phyloP scores from a whole-genome alignment of 2,888 invertebrate genomes.

The Pheosia gnoma region DNA sequence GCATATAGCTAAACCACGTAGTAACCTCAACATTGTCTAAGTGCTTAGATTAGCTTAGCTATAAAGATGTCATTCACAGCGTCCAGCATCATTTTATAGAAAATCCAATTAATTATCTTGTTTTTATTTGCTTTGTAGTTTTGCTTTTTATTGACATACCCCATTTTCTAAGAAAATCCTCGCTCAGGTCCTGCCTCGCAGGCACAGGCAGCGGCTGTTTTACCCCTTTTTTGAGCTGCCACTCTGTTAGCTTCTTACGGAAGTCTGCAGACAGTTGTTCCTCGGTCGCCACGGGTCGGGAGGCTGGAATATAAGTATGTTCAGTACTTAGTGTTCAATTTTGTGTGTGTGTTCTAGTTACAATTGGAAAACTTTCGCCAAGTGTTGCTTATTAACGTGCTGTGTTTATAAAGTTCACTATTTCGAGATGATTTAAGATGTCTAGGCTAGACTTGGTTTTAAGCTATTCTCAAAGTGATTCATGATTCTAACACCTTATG shows the following conservation, averaged over 20 bases:
- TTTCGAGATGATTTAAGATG: background rate
- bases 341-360: background rate
- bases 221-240: slow-evolving; percentile 89
- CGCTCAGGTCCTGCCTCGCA: slow-evolving; percentile 88
- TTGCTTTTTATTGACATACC: slow-evolving; percentile 59
- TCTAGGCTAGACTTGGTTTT: background rate
- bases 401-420: background rate
- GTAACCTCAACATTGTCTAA: no score
- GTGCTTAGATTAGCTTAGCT: no score
- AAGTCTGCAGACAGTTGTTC: slow-evolving; percentile 91
- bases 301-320: slow-evolving; percentile 34
- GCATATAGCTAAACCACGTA: no score
- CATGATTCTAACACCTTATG: no score
- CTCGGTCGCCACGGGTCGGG: slow-evolving; percentile 82
- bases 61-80: no score
- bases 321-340: no score
- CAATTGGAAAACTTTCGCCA: background rate
- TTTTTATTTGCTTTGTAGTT: no score
- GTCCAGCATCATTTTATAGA: no score
- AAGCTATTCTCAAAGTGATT: no score
- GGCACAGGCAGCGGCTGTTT: slow-evolving; percentile 79
- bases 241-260: slow-evolving; percentile 92
- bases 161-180: slow-evolving; percentile 93
- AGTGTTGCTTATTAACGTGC: background rate
- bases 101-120: no score